Conservation (phyloP, 2,797 vertebrate species). For the Lutjanus campechanus region DNA sequence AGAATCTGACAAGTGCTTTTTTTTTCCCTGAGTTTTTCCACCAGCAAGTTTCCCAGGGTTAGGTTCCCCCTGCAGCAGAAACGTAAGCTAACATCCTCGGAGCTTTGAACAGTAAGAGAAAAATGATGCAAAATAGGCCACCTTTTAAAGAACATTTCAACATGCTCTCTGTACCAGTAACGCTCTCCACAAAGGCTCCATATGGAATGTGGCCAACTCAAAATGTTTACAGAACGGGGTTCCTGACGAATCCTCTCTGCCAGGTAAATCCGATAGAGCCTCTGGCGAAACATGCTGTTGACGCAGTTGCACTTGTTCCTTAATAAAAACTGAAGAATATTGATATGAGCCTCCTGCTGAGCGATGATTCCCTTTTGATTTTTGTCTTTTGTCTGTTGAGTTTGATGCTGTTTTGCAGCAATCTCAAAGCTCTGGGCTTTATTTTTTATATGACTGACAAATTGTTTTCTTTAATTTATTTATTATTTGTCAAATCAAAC, state of each 20-base stretch:
- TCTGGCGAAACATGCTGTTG: constrained; percentile 14
- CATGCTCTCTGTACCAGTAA: not conserved
- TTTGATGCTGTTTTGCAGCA: constrained; percentile 6
- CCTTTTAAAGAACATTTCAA: constrained; percentile 20
- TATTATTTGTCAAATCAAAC: constrained; percentile 5
- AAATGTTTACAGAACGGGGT: constrained; percentile 35
- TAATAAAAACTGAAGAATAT: constrained; percentile 28
- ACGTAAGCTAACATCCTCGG: constrained; percentile 1
- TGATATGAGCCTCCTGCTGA: not conserved
- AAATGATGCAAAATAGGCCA: constrained; percentile 16
- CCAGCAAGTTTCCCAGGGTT: constrained; percentile 12
- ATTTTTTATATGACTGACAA: not conserved
- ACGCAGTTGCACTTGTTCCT: constrained; percentile 13
- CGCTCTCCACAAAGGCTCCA: constrained; percentile 1
- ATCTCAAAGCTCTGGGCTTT: not conserved
- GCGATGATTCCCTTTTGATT: not conserved
- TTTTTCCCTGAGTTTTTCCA: constrained; percentile 1
- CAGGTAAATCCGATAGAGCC: constrained; percentile 5
- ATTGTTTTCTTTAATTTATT: not conserved
- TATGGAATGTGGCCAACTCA: constrained; percentile 3
- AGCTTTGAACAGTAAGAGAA: constrained; percentile 22
- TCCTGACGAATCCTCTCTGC: constrained; percentile 28
- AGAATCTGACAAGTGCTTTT: constrained; percentile 27
- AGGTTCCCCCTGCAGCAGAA: constrained; percentile 11
- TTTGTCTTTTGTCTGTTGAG: not conserved